These are phyloP conservation scores for Polymixis flavicincta DNA, from an alignment of 2,888 invertebrate genomes.

Conservation along the genomic window DNA sequence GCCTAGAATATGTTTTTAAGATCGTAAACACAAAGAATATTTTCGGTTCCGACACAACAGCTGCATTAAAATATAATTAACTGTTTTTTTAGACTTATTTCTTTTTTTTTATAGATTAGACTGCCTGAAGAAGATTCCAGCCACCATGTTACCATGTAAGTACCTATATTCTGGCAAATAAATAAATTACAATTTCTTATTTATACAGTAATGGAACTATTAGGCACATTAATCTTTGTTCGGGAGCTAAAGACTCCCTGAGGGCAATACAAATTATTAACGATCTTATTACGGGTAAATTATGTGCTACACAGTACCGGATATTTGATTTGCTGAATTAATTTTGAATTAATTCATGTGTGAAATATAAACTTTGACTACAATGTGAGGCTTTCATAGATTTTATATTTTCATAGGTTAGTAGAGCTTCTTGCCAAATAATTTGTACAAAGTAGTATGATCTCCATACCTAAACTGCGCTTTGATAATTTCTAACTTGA, in stretches of 20 bases:
- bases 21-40: no score
- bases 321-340: conserved; percentile 13
- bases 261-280: conserved; percentile 32
- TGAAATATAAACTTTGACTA: not conserved
- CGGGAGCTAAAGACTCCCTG: conserved; percentile 29
- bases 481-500: not conserved
- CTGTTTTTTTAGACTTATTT: no score
- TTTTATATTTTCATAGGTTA: not conserved
- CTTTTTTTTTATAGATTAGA: no score
- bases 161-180: no score
- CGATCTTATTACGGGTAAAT: conserved; percentile 17
- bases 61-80: no score
- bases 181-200: no score
- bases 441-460: not conserved
- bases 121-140: conserved; percentile 1
- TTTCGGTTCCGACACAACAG: no score
- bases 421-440: not conserved
- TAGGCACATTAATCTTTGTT: conserved; percentile 34
- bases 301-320: not conserved
- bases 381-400: not conserved
- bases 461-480: not conserved
- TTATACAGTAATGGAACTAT: conserved; percentile 30
- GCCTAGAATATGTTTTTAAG: no score
- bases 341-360: not conserved
- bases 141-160: no score